phyloP scores from a whole-genome alignment of 2,888 invertebrate species.

The Rhingia campestris region DNA sequence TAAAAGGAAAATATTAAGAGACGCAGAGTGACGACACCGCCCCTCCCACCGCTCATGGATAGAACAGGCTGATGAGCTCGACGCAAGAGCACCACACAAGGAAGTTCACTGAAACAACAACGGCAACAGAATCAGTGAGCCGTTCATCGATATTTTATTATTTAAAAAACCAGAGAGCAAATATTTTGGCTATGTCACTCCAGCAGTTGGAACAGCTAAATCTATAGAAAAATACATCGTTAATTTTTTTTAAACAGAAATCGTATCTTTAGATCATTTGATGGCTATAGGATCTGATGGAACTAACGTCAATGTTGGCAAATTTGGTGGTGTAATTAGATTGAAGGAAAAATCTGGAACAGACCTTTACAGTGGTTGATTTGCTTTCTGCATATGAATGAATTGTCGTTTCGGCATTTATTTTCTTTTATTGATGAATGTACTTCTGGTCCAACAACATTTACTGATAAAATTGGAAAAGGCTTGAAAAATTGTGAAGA shows the following conservation, averaged over 20 bases:
- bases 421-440: constrained; percentile 25
- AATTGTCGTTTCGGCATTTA: constrained; percentile 19
- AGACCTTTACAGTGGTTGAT: constrained; percentile 36
- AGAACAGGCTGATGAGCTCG: too few species aligned
- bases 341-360: constrained; percentile 20
- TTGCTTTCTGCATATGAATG: constrained; percentile 34
- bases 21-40: too few species aligned
- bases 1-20: too few species aligned
- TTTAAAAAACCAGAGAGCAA: constrained; percentile 1
- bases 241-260: constrained; percentile 1
- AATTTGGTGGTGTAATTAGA: too few species aligned
- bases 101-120: too few species aligned
- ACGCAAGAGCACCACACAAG: too few species aligned
- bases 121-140: too few species aligned
- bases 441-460: constrained; percentile 13
- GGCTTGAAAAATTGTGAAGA: constrained; percentile 16
- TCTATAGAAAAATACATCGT: neutral
- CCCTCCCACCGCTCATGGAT: too few species aligned
- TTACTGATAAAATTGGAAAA: constrained; percentile 5
- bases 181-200: constrained; percentile 17
- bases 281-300: too few species aligned
- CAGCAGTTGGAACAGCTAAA: constrained; percentile 17
- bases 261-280: constrained; percentile 3
- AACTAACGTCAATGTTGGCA: too few species aligned
- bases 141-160: too few species aligned